Conservation (phyloP, 2,797 vertebrate species). For the Rallus crepitans region DNA sequence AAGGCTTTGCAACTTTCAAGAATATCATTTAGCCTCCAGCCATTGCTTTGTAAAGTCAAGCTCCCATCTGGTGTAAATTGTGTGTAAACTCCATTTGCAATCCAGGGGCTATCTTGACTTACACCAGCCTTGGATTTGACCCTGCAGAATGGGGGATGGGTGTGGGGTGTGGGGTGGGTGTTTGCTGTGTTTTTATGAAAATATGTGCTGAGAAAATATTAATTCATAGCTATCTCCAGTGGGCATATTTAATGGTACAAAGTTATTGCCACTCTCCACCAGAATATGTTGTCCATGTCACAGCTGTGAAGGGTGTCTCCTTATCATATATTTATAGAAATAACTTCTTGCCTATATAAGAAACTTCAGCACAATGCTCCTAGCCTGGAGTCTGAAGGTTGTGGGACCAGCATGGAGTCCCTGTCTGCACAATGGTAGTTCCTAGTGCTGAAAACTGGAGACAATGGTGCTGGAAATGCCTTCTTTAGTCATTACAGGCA, state of each 20-base stretch:
- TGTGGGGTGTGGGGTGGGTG: too few relatives aligned
- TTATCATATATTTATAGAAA: background rate
- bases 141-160: background rate
- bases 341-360: background rate
- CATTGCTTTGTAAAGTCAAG: slow-evolving; percentile 37
- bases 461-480: background rate
- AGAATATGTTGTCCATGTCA: background rate
- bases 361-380: background rate
- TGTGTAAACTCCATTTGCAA: background rate
- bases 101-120: background rate
- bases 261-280: background rate
- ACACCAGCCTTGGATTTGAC: background rate
- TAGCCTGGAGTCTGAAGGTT: background rate
- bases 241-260: background rate
- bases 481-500: background rate
- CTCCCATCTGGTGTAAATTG: slow-evolving; percentile 36
- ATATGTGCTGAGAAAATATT: slow-evolving; percentile 7
- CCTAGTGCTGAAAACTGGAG: background rate
- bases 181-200: background rate
- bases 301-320: background rate
- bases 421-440: background rate
- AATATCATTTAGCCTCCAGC: slow-evolving; percentile 47
- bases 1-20: slow-evolving; percentile 64
- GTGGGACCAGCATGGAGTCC: background rate
- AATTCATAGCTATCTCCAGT: background rate